Evolutionary conservation across 2,113 vertebrate species (phyloP).

Genomic region (Brachypteracias leptosomus): DNA sequence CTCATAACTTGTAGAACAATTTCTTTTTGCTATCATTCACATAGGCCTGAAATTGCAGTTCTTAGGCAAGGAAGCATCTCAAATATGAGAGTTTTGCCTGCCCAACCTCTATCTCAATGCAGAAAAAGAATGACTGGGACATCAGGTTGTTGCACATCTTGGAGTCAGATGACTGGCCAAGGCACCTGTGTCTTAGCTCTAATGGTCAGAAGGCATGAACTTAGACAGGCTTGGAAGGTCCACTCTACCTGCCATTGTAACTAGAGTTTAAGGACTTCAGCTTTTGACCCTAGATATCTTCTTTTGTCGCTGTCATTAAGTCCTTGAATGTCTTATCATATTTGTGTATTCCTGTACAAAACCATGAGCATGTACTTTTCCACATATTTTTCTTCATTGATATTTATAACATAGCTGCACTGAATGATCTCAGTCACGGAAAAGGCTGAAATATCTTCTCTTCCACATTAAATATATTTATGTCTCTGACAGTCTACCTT

Average conservation of each 20-base stretch:
- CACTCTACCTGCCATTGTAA: background rate
- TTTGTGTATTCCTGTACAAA: background rate
- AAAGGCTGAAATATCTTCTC: background rate
- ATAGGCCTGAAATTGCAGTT: background rate
- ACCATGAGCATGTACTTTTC: background rate
- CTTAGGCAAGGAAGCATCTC: background rate
- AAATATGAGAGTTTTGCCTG: background rate
- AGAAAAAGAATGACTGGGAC: background rate
- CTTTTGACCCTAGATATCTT: background rate
- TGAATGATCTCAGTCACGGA: background rate
- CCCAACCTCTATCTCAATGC: background rate
- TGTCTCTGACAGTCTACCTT: background rate
- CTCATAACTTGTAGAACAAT: fast-evolving
- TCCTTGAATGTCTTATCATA: background rate
- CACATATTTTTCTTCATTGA: background rate
- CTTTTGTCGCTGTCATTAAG: background rate
- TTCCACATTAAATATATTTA: background rate
- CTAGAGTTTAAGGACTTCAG: background rate
- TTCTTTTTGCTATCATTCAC: background rate
- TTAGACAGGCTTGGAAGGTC: background rate
- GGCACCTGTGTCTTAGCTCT: background rate
- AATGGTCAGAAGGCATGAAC: background rate
- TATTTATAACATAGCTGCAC: background rate
- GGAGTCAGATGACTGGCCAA: background rate
- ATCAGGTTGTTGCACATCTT: background rate